Evolutionary conservation across 2,113 vertebrate species (phyloP), one percentile per base, ranked within the genome.

Genomic region (Maccullochella peelii): DNA sequence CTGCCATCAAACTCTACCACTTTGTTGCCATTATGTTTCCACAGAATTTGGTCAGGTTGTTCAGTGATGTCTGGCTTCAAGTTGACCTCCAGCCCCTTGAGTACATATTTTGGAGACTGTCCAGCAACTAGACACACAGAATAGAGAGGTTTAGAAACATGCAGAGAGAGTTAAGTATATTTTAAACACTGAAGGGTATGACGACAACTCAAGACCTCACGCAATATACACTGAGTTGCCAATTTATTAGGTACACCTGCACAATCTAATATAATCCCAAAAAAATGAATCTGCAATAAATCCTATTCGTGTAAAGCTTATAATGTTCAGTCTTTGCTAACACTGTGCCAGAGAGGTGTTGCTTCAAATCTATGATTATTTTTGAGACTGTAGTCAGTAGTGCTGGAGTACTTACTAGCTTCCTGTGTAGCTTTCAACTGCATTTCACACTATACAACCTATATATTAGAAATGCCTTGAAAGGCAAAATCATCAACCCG

Each of bases 21-120:
- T 76, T 91, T 93, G 63, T 88, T 71, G 8, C 66, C 77, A 1
- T 89, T 62, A 1, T 86, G 86, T 61, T 84, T 94, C 94, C 94
- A 95, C 44, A 93, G 61, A 63, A 95, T 93, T 0, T 68, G 2
- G 11, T 84, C 67, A 27, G 33, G 77, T 0, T 3, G 10, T 40
- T 9, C 73, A 15, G 30, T 0, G 30, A 82, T 8, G 52, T 0
- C 0, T 0, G 92, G 40, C 0, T 2, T 49, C 8, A 94, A 33
- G 7, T 0, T 70, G 36, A 69, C 18, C 1, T 2, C 3, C 25
- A 21, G 9, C 8, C 93, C 94, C 33, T 44, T 4, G 0, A 90
- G 87, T 3, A 0, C 49, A 61, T 93, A 91, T 12, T 20, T 18
- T 25, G 1, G 0, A 42, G 42, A 1, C 20, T 84, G 47, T 10